These are phyloP conservation scores for Drosophila prostipennis DNA, from an alignment of 2,888 invertebrate genomes.

Conservation along the genomic window DNA sequence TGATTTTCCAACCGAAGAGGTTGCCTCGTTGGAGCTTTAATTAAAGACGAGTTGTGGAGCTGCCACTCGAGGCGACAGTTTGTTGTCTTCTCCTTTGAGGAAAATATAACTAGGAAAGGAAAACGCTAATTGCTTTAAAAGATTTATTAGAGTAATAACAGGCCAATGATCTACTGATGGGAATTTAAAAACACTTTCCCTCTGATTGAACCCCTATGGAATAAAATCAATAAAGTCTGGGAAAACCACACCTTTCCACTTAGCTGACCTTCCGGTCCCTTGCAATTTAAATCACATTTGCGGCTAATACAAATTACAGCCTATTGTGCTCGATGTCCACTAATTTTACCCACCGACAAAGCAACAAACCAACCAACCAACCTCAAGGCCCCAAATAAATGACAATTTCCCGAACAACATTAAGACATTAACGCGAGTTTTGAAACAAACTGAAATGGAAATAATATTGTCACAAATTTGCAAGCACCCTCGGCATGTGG, in stretches of 20 bases:
- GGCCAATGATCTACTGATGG: background rate
- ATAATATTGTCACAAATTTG: conserved; percentile 50
- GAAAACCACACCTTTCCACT: conserved; percentile 17
- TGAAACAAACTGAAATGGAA: conserved; percentile 34
- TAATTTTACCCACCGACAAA: conserved; percentile 46
- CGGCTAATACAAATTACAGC: conserved; percentile 37
- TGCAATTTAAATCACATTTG: conserved; percentile 73
- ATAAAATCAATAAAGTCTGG: conserved; percentile 33
- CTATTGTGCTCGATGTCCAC: conserved; percentile 38
- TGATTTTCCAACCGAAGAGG: conserved; percentile 53
- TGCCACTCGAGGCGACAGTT: conserved; percentile 27
- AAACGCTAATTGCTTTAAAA: conserved; percentile 1
- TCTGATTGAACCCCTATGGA: conserved; percentile 19
- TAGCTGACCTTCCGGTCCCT: conserved; percentile 11
- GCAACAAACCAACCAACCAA: conserved; percentile 1
- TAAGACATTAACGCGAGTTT: conserved; percentile 48
- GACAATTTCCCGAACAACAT: conserved; percentile 65
- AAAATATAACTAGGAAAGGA: conserved; percentile 14
- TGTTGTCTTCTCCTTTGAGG: conserved; percentile 11
- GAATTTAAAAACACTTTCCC: background rate
- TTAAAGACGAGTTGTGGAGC: conserved; percentile 28
- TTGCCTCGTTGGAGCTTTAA: conserved; percentile 37
- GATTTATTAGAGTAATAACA: conserved; percentile 1
- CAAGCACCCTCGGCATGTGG: conserved; percentile 43
- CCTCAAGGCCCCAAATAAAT: conserved; percentile 61